Conservation (phyloP, 2,888 invertebrate species). For the Bruchidius siliquastri region DNA sequence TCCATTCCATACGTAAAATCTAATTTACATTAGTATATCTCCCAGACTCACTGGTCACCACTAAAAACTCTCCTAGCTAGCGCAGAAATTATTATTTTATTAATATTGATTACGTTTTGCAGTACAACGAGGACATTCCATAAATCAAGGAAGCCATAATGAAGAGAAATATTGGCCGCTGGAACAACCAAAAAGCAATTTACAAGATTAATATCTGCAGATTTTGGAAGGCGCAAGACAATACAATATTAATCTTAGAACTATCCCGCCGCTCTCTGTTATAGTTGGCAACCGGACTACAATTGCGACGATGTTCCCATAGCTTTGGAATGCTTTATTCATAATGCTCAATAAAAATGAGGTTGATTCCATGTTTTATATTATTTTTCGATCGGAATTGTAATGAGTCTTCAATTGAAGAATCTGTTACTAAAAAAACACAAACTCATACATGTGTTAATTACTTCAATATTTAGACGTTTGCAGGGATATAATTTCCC, state of each 20-base stretch:
- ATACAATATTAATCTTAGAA: conserved; percentile 31
- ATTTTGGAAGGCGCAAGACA: conserved; percentile 15
- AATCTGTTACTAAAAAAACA: no score
- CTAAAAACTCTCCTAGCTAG: not conserved
- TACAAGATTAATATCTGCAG: conserved; percentile 38
- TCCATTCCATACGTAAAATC: no score
- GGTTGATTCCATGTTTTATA: no score
- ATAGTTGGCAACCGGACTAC: not conserved
- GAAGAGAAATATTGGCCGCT: conserved; percentile 41
- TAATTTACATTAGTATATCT: not conserved
- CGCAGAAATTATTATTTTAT: not conserved
- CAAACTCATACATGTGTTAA: no score
- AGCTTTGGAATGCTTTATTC: not conserved
- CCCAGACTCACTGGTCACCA: not conserved
- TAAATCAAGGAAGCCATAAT: conserved; percentile 37
- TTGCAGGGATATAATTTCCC: no score
- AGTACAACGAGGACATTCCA: conserved; percentile 12
- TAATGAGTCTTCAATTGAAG: no score
- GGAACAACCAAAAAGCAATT: conserved; percentile 39
- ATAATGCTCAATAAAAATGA: not conserved
- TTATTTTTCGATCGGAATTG: no score
- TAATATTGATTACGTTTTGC: not conserved
- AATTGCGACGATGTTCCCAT: not conserved
- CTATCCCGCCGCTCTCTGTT: conserved; percentile 2
- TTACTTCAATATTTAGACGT: no score